Conservation (phyloP, 64 coral and sea anemone genomes). For the Porites australiensis region DNA sequence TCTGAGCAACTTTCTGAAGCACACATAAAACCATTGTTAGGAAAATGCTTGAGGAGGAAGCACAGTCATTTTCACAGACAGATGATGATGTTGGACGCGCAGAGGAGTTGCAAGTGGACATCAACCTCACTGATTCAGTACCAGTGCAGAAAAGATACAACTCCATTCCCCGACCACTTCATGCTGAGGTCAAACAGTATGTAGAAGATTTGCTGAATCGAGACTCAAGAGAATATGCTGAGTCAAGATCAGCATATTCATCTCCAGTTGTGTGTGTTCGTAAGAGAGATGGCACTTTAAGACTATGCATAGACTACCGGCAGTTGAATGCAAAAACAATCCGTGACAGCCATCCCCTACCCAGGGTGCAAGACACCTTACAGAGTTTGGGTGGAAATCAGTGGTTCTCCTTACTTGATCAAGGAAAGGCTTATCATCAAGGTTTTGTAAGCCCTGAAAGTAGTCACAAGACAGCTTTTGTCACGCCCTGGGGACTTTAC, state of each 20-base stretch:
- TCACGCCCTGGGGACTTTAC: background rate
- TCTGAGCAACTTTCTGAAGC: slow-evolving; percentile 20
- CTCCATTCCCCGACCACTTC: slow-evolving; percentile 38
- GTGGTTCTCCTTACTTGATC: slow-evolving; percentile 40
- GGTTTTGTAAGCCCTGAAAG: background rate
- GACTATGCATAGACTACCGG: slow-evolving; percentile 36
- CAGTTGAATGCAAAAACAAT: slow-evolving; percentile 27
- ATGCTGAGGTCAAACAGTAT: slow-evolving; percentile 36
- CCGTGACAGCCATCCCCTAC: slow-evolving; percentile 36
- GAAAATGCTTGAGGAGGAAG: slow-evolving; percentile 36
- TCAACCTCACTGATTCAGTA: slow-evolving; percentile 41
- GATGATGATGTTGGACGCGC: slow-evolving; percentile 42
- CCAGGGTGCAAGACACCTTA: slow-evolving; percentile 20
- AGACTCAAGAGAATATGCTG: too few species aligned
- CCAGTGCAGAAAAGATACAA: slow-evolving; percentile 40
- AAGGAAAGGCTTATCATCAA: slow-evolving; percentile 43
- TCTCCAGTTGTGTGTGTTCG: slow-evolving; percentile 17
- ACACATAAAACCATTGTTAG: slow-evolving; percentile 14
- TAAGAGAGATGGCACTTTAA: slow-evolving; percentile 29
- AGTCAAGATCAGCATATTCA: slow-evolving; percentile 34
- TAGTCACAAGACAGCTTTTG: background rate
- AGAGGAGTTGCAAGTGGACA: slow-evolving; percentile 39
- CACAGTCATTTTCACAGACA: slow-evolving; percentile 34
- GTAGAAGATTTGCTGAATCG: slow-evolving; percentile 35
- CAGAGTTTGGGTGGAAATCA: slow-evolving; percentile 42